Base-by-base conservation (phyloP, 2,113 vertebrate genomes). In the Rafetus swinhoei region DNA sequence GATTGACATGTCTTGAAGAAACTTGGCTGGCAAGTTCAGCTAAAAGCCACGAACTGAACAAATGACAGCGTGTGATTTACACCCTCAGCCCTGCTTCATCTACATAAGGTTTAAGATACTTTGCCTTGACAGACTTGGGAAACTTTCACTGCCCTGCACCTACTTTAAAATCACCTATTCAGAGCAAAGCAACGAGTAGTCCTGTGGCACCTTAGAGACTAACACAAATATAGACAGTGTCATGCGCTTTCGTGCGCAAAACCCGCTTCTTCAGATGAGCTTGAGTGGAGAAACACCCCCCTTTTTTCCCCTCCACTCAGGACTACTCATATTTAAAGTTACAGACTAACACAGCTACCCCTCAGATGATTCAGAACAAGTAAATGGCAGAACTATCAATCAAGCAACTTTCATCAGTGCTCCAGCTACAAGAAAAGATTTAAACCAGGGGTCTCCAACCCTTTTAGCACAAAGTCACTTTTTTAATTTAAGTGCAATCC, bases 51-150 rank as follows among this genome's bases (percentile, higher is more conserved):
- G 11, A 27, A 2, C 4, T 2, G 2, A 84, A 72, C 0, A 32
- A 45, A 50, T 50, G 21, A 25, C 13, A 50, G 39, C 14, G 22
- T 45, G 39, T 25, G 21, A 50, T 22, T 77, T 77, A 25, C 50
- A 72, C 65, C 74, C 11, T 77, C 74, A 27, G 12, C 45, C 12
- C 39, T 3, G 2, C 12, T 24, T 50, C 3, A 4, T 14, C 39
- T 25, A 50, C 24, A 45, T 14, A 22, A 50, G 74, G 19, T 8
- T 0, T 0, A 7, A 80, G 59, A 39, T 2, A 6, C 0, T 1
- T 0, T 2, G 82, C 80, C 62, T 12, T 59, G 19, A 6, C 0
- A 3, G 86, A n/a, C 86, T 1, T 0, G 21, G 39, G 56, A 83
- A 35, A 3, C 35, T 0, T 3, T 65, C 3, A 13, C 1, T 15